These are phyloP conservation scores for Epizoanthus fatuus DNA, from an alignment of 92 coral and sea anemone species.

Conservation along the genomic window DNA sequence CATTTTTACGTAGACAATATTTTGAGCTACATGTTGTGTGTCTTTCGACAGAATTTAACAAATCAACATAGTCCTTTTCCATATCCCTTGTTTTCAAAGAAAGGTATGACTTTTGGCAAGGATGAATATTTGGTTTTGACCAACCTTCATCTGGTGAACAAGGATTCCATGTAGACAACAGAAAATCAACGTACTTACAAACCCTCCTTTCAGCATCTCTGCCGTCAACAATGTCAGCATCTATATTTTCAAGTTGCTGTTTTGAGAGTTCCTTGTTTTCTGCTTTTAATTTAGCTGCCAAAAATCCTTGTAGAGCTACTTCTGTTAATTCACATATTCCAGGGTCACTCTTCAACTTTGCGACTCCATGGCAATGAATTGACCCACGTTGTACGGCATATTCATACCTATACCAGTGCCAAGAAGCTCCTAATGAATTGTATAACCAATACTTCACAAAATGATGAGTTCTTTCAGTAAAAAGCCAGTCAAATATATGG, in stretches of 20 bases:
- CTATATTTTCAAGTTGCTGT: slow-evolving; percentile 6
- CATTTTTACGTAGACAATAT: slow-evolving; percentile 39
- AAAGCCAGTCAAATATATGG: slow-evolving; percentile 42
- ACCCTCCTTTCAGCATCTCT: slow-evolving; percentile 17
- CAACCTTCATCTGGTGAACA: slow-evolving; percentile 45
- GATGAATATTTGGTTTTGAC: slow-evolving; percentile 45
- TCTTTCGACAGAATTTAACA: slow-evolving; percentile 38
- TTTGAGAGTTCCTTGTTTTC: slow-evolving; percentile 23
- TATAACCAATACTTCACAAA: slow-evolving; percentile 54
- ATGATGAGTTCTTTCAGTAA: slow-evolving; percentile 49
- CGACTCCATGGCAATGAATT: slow-evolving; percentile 79
- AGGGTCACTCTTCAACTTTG: slow-evolving; percentile 58
- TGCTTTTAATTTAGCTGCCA: slow-evolving; percentile 24
- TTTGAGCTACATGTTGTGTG: slow-evolving; percentile 48
- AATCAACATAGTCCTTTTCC: slow-evolving; percentile 40
- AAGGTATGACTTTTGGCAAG: slow-evolving; percentile 48
- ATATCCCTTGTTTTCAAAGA: slow-evolving; percentile 25
- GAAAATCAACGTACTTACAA: slow-evolving; percentile 41
- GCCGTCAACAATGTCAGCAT: not conserved
- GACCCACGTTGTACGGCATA: slow-evolving; percentile 39
- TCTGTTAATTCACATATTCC: slow-evolving; percentile 38
- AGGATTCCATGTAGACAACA: slow-evolving; percentile 51
- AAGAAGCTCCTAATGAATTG: slow-evolving; percentile 19
- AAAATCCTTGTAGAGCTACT: slow-evolving; percentile 22
- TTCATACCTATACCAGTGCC: slow-evolving; percentile 52